Base-by-base conservation (phyloP, 2,113 vertebrate genomes). In the Chelonoidis abingdonii region DNA sequence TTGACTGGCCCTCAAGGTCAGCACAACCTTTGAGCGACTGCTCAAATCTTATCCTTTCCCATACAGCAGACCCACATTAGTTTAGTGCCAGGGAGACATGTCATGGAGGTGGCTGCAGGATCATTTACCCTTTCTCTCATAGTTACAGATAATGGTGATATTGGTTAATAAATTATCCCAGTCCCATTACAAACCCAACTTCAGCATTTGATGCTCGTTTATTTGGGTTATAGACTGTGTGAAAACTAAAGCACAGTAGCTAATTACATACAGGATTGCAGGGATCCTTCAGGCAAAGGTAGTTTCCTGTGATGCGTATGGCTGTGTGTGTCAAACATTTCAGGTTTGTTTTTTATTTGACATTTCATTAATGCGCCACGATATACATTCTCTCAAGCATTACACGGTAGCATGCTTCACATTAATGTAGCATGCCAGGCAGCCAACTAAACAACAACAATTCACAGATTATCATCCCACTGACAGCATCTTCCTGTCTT, bases 311-410 rank as follows among this genome's bases (percentile, higher is more conserved):
- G 92, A 31, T 94, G 52, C 24, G 11, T 92, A 53, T 89, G 52
- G 76, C 93, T 94, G 21, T 89, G 1, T 35, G 76, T 94, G 87
- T 93, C 84, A 82, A 89, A 93, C 1, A 3, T 83, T 84, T 95
- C 87, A 92, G 87, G 38, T 92, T 89, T 86, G 2, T 5, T 65
- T 89, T 94, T 91, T 91, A 89, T 95, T 96, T 96, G 76, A 87
- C 17, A 80, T 93, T 96, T 88, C 72, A 10, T 72, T 44, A 83
- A 50, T 53, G 38, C 62, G 72, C 80, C 65, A 31, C 14, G 78
- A 8, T 80, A 16, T 92, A 13, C 88, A 76, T 92, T 88, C 25
- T 54, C 62, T 16, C 38, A 86, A 72, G 35, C 86, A 14, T 86
- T 84, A 80, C 80, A n/a, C 83, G 62, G 62, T 88, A 79, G 19